phyloP scores from a whole-genome alignment of 2,113 vertebrate genomes.

The Scortum barcoo region DNA sequence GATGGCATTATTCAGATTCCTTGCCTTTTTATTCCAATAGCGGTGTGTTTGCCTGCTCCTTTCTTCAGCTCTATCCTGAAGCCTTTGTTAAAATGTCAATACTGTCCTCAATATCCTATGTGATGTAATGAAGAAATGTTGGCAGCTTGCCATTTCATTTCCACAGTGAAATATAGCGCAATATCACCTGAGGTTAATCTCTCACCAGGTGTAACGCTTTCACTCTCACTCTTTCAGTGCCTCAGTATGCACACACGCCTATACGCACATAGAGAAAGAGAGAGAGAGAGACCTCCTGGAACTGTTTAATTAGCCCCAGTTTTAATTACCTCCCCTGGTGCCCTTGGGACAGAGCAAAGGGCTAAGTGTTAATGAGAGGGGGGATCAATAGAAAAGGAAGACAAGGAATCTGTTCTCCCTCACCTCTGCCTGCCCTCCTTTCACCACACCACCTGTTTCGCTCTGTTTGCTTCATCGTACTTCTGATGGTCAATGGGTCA shows the following conservation, averaged over 20 bases:
- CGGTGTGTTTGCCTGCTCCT: conserved; percentile 1
- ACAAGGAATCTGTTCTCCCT: conserved; percentile 61
- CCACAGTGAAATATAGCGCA: conserved; percentile 10
- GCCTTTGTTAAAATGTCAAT: conserved; percentile 56
- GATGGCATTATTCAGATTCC: conserved; percentile 4
- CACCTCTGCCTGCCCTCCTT: conserved; percentile 46
- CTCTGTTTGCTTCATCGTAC: conserved; percentile 27
- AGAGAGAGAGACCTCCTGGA: conserved; percentile 49
- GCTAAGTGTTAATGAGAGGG: conserved; percentile 76
- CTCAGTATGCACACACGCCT: conserved; percentile 8
- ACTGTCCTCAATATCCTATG: conserved; percentile 30
- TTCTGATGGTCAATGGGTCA: conserved; percentile 47
- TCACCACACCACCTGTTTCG: conserved; percentile 51
- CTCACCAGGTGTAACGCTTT: conserved; percentile 45
- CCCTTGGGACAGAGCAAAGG: conserved; percentile 74
- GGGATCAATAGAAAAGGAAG: conserved; percentile 75
- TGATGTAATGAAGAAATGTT: conserved; percentile 29
- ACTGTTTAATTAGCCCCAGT: conserved; percentile 75
- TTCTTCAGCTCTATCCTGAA: neutral
- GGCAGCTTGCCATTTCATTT: conserved; percentile 61
- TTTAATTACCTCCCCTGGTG: conserved; percentile 79
- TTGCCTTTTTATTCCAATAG: conserved; percentile 2
- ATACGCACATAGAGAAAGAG: conserved; percentile 9
- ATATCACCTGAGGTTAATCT: conserved; percentile 45
- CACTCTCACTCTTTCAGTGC: neutral